Evolutionary conservation across 2,888 invertebrate genomes (phyloP).

Genomic region (Patella pellucida): DNA sequence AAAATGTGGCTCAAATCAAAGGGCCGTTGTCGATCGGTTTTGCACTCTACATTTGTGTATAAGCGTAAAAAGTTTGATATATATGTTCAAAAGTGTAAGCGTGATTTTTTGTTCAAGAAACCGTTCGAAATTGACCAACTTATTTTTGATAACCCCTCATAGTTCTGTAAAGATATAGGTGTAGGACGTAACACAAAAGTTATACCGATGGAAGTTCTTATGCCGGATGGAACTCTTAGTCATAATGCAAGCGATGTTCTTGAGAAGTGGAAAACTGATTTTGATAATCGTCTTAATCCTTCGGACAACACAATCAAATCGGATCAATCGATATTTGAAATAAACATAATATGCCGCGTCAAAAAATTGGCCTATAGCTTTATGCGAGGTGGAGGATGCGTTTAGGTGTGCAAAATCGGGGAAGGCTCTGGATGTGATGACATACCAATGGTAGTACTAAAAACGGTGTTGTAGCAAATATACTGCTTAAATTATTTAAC

Average conservation of each 20-base stretch:
- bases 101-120: neutral
- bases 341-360: too few relatives aligned
- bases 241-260: neutral
- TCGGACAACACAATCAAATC: too few relatives aligned
- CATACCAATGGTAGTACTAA: conserved; percentile 1
- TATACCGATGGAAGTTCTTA: neutral
- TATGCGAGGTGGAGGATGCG: neutral
- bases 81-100: neutral
- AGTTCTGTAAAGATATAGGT: neutral
- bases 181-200: neutral
- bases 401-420: neutral
- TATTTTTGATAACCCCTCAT: too few relatives aligned
- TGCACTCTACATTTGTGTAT: neutral
- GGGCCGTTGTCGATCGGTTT: neutral
- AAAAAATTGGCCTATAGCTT: neutral
- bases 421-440: conserved; percentile 9
- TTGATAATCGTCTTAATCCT: too few relatives aligned
- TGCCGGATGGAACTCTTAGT: neutral
- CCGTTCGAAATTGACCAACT: too few relatives aligned
- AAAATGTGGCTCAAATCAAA: neutral
- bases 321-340: too few relatives aligned
- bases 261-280: neutral
- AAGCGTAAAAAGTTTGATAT: neutral
- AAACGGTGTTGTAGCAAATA: neutral
- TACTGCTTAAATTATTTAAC: conserved; percentile 26